Percentiles rank a stretch among this genome's conserved stretches.
phyloP scores from a whole-genome alignment of 2,797 vertebrate genomes.

The Enteromius thamalakanensis region DNA sequence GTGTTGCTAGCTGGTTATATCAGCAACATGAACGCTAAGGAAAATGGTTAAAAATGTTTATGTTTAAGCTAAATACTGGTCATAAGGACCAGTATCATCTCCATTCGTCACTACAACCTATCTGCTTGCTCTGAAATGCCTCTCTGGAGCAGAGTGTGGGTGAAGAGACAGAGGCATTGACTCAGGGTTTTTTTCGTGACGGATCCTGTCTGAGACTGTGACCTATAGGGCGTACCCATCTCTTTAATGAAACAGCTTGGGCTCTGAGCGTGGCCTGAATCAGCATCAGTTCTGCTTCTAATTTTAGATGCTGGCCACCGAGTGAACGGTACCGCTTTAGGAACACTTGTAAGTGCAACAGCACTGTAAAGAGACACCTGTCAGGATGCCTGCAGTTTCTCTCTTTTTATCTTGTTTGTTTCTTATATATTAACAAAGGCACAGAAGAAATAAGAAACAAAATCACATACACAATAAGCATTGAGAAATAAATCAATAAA shows the following conservation, averaged over 20 bases:
- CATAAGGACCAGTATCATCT: background rate
- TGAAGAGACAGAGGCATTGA: slow-evolving; percentile 3
- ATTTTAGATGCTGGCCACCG: slow-evolving; percentile 44
- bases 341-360: slow-evolving; percentile 38
- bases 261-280: slow-evolving; percentile 40
- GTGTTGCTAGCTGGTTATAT: background rate
- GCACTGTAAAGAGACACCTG: slow-evolving; percentile 40
- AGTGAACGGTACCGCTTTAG: slow-evolving; percentile 37
- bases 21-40: too few relatives aligned
- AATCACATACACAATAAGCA: background rate
- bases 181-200: background rate
- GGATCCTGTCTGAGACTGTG: slow-evolving; percentile 45
- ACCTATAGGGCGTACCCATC: slow-evolving; percentile 51
- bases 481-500: background rate
- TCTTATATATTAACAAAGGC: background rate
- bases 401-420: background rate
- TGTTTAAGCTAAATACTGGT: background rate
- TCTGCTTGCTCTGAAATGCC: slow-evolving; percentile 17
- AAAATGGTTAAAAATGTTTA: background rate
- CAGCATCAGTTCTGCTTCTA: slow-evolving; percentile 43
- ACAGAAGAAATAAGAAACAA: background rate
- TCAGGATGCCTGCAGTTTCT: slow-evolving; percentile 6
- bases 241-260: slow-evolving; percentile 54
- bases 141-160: slow-evolving; percentile 12
- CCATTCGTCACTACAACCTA: background rate